phyloP scores from a whole-genome alignment of 2,113 vertebrate species.

The Amazona guildingii region DNA sequence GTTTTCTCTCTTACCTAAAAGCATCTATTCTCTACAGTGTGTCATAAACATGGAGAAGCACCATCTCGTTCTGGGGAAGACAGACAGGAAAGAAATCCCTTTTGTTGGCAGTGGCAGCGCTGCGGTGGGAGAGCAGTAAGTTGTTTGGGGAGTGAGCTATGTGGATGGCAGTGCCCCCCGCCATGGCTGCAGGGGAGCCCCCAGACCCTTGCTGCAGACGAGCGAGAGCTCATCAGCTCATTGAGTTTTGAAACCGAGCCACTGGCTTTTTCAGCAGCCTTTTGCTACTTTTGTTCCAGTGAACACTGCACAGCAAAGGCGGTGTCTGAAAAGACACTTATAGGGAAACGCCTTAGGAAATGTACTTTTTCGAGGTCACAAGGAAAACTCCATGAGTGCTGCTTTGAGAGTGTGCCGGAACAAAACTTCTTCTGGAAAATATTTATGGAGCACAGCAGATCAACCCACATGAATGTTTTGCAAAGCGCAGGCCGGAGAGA shows the following conservation, averaged over 20 bases:
- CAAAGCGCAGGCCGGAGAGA: not conserved
- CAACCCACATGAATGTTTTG: not conserved
- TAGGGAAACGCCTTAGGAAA: not conserved
- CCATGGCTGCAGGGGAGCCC: not conserved
- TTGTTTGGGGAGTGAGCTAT: not conserved
- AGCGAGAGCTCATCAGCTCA: not conserved
- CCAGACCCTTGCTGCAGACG: not conserved
- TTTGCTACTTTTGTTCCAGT: not conserved
- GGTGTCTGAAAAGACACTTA: not conserved
- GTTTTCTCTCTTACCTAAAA: not conserved
- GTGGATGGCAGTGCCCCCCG: not conserved
- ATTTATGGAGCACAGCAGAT: not conserved
- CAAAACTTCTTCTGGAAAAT: not conserved
- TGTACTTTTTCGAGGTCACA: not conserved
- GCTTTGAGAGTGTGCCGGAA: not conserved
- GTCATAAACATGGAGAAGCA: constrained; percentile 88
- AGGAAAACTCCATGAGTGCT: not conserved
- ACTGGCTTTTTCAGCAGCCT: not conserved
- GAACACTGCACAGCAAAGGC: not conserved
- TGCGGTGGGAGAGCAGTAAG: constrained; percentile 74
- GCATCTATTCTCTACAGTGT: constrained; percentile 72
- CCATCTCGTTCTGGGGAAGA: constrained; percentile 81
- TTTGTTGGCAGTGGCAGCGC: constrained; percentile 68
- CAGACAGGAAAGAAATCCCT: constrained; percentile 80
- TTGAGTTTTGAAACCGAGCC: not conserved